A percentile compares a stretch with the other conserved stretches of the same genome.
Conservation (phyloP, 2,113 vertebrate genomes). For the Eolophus roseicapilla region DNA sequence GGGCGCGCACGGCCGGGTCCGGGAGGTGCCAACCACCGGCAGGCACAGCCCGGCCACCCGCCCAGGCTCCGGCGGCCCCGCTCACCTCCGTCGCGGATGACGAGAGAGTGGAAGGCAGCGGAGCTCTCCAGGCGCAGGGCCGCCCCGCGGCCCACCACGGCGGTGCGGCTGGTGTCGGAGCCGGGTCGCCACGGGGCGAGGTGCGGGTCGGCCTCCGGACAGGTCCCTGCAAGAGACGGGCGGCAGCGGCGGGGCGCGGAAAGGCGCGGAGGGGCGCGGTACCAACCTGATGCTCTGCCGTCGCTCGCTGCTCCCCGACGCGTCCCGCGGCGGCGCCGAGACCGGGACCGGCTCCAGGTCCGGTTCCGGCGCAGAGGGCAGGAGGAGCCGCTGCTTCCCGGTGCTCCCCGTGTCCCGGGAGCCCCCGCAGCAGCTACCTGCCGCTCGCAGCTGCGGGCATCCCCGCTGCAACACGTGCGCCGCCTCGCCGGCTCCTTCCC, state of each 20-base stretch:
- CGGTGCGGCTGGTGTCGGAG: conserved; percentile 10
- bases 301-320: conserved; percentile 11
- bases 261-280: neutral
- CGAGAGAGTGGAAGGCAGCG: conserved; percentile 18
- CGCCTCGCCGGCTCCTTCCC: neutral
- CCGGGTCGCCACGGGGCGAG: conserved; percentile 32
- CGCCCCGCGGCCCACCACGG: conserved; percentile 13
- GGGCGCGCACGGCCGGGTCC: neutral
- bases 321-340: neutral
- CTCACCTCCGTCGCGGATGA: conserved; percentile 40
- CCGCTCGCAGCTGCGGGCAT: neutral
- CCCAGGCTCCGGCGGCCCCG: no score
- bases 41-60: neutral
- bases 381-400: neutral
- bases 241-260: neutral
- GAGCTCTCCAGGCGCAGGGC: conserved; percentile 51
- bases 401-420: neutral
- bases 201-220: neutral
- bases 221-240: conserved; percentile 38
- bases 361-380: neutral
- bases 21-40: neutral
- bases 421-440: neutral
- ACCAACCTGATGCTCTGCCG: conserved; percentile 59
- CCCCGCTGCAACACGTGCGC: neutral
- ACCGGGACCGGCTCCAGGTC: neutral